phyloP scores from a whole-genome alignment of 1,140 invertebrate genomes.

The Brachionus asplanchnoidis region DNA sequence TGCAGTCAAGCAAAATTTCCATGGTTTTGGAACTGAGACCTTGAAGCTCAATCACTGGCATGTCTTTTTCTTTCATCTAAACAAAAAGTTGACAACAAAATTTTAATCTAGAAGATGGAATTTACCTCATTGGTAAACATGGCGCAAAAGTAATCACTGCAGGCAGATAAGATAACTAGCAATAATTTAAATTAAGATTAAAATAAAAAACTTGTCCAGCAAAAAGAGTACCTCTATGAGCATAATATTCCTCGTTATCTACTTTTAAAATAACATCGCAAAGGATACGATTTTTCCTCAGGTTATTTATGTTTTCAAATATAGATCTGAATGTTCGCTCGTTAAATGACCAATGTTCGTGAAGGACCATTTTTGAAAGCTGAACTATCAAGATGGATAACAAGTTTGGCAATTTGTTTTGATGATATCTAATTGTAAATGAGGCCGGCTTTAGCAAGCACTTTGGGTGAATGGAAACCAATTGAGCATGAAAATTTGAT shows the following conservation, averaged over 20 bases:
- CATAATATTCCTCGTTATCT: constrained; percentile 43
- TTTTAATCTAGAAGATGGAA: neutral
- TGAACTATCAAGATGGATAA: neutral
- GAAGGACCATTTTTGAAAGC: constrained; percentile 27
- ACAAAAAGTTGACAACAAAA: neutral
- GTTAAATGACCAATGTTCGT: constrained; percentile 37
- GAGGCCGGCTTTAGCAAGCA: neutral
- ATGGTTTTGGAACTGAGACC: constrained; percentile 72
- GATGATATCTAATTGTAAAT: neutral
- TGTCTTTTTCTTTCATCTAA: constrained; percentile 60
- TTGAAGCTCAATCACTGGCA: constrained; percentile 68
- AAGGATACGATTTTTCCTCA: constrained; percentile 48
- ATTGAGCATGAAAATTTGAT: neutral
- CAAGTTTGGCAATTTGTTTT: neutral
- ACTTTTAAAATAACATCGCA: constrained; percentile 44
- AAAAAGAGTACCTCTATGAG: constrained; percentile 41
- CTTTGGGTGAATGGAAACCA: neutral
- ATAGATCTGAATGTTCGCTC: constrained; percentile 31
- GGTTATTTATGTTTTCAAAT: constrained; percentile 51
- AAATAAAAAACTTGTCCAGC: neutral
- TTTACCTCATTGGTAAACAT: constrained; percentile 45
- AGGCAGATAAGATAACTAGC: constrained; percentile 44
- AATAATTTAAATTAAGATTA: neutral
- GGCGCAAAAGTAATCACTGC: constrained; percentile 45
- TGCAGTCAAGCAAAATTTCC: constrained; percentile 75